Evolutionary conservation across 2,888 invertebrate species (phyloP).

Genomic region (Metopia argyrocephala): DNA sequence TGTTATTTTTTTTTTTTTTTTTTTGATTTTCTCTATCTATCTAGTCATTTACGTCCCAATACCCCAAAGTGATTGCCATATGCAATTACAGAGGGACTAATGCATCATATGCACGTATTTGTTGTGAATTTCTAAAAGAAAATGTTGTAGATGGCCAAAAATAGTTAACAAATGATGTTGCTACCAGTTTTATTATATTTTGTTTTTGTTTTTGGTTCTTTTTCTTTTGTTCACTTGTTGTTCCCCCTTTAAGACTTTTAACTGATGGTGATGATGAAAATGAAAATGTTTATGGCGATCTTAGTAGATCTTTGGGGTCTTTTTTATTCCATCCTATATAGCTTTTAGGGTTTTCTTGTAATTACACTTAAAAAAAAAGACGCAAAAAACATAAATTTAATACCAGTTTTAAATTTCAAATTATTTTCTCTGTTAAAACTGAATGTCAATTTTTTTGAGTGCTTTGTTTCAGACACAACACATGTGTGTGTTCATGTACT

Average conservation of each 20-base stretch:
- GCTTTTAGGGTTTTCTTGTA: too few species aligned
- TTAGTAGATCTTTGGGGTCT: background rate
- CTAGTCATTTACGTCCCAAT: background rate
- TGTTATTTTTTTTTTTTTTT: background rate
- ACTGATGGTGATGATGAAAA: background rate
- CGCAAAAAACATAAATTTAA: background rate
- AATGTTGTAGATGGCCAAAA: conserved; percentile 46
- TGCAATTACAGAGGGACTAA: conserved; percentile 4
- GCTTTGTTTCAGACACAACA: background rate
- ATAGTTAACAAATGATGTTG: conserved; percentile 51
- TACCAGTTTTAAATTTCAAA: background rate
- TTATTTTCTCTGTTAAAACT: conserved; percentile 14
- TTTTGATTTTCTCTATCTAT: background rate
- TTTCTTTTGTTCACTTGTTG: conserved; percentile 44
- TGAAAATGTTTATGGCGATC: background rate
- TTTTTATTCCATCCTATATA: too few species aligned
- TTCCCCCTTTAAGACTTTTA: background rate
- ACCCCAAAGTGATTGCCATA: conserved; percentile 1
- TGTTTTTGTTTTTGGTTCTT: too few species aligned
- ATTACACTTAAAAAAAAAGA: conserved; percentile 1
- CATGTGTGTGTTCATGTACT: background rate
- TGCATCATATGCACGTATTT: conserved; percentile 4
- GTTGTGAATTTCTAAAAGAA: background rate
- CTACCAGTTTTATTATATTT: conserved; percentile 55
- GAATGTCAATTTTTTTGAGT: background rate